Evolutionary conservation across 2,888 invertebrate species (phyloP).

Genomic region (Argynnis bischoffii): DNA sequence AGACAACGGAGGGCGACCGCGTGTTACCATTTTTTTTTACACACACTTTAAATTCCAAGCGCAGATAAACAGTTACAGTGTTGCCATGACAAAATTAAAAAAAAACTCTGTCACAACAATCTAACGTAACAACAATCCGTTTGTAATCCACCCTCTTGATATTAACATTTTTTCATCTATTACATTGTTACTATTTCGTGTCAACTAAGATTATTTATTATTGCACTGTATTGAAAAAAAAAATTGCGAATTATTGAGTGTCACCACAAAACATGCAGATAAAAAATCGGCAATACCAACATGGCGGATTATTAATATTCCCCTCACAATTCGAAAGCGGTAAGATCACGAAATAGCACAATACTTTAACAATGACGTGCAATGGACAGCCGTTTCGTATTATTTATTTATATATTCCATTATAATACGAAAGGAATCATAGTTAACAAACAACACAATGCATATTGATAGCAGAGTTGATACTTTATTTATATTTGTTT

Average conservation of each 20-base stretch:
- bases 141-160: constrained; percentile 13
- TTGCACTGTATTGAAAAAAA: too few relatives aligned
- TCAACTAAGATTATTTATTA: background rate
- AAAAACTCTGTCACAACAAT: constrained; percentile 12
- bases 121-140: constrained; percentile 9
- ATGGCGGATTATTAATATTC: constrained; percentile 15
- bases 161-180: constrained; percentile 5
- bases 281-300: constrained; percentile 22
- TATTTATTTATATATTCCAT: constrained; percentile 47
- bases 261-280: background rate
- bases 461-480: too few relatives aligned
- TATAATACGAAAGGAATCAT: constrained; percentile 54
- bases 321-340: constrained; percentile 32
- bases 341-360: constrained; percentile 32
- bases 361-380: constrained; percentile 29
- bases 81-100: constrained; percentile 29
- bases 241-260: too few relatives aligned
- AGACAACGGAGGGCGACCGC: constrained; percentile 69
- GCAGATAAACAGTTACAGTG: constrained; percentile 25
- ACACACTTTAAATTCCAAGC: constrained; percentile 30
- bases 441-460: constrained; percentile 46
- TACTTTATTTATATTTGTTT: constrained; percentile 48
- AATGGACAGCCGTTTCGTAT: constrained; percentile 32
- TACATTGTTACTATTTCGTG: constrained; percentile 2
- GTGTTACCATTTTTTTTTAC: constrained; percentile 38